Conservation (phyloP, 1,140 invertebrate genomes). For the Neodiprion lecontei region DNA sequence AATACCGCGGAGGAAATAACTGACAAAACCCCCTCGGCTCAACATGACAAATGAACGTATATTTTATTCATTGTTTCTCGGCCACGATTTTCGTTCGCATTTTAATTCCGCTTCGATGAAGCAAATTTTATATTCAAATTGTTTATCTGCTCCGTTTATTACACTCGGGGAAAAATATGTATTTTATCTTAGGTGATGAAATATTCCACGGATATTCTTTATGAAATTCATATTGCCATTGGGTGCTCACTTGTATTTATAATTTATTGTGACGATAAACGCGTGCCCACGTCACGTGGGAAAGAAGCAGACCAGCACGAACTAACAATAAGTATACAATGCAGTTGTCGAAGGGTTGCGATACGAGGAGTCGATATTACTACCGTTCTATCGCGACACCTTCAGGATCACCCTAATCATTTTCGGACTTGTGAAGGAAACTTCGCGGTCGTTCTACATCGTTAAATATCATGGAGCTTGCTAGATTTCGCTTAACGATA, state of each 20-base stretch:
- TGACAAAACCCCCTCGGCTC: too few species aligned
- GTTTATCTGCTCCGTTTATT: not conserved
- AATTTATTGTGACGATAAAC: too few species aligned
- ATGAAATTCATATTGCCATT: not conserved
- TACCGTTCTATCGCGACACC: not conserved
- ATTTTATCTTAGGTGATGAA: not conserved
- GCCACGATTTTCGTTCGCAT: conserved; percentile 1
- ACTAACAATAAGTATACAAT: too few species aligned
- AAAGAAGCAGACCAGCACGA: too few species aligned
- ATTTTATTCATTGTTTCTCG: not conserved
- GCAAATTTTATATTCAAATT: conserved; percentile 6
- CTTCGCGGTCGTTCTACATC: not conserved
- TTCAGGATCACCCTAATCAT: not conserved
- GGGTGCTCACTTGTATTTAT: not conserved
- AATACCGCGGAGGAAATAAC: too few species aligned
- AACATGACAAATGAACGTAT: not conserved
- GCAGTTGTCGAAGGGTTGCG: too few species aligned
- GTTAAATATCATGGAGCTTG: not conserved
- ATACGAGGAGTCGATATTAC: too few species aligned
- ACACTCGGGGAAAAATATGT: not conserved
- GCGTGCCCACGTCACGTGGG: too few species aligned
- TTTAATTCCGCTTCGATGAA: not conserved
- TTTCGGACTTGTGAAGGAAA: not conserved
- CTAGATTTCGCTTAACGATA: not conserved
- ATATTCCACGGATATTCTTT: too few species aligned